Conservation (phyloP, 2,888 invertebrate genomes). For the Apotomis capreana region DNA sequence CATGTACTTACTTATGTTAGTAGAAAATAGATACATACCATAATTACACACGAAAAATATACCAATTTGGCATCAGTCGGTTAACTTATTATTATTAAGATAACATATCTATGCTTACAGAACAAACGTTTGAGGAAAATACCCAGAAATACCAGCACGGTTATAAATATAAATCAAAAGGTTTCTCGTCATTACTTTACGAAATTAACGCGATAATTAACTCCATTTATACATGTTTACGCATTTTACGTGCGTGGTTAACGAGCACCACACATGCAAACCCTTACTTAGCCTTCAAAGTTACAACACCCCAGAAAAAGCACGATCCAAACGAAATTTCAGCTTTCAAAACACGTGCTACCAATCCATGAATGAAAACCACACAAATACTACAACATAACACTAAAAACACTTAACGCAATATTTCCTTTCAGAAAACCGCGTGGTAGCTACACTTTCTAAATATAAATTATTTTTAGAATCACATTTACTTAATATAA, state of each 20-base stretch:
- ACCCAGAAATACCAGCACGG: neutral
- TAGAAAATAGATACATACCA: too few relatives aligned
- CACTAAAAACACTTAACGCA: conserved; percentile 28
- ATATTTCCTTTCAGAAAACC: conserved; percentile 15
- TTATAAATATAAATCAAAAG: conserved; percentile 4
- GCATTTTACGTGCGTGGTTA: conserved; percentile 20
- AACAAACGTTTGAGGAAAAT: neutral
- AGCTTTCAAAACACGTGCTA: conserved; percentile 36
- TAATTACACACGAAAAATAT: neutral
- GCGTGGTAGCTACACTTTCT: conserved; percentile 32
- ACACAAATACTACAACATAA: conserved; percentile 23
- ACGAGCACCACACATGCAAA: conserved; percentile 31
- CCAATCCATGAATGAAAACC: conserved; percentile 18
- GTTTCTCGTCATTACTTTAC: neutral
- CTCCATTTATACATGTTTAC: conserved; percentile 18
- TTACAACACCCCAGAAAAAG: conserved; percentile 1
- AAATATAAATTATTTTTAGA: conserved; percentile 44
- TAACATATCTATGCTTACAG: neutral
- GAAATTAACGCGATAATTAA: conserved; percentile 19
- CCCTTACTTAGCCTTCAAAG: conserved; percentile 31
- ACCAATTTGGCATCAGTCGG: neutral
- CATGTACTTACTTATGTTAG: too few relatives aligned
- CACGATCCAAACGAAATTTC: conserved; percentile 15
- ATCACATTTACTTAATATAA: conserved; percentile 41
- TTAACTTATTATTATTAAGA: neutral